phyloP scores from a whole-genome alignment of 2,888 invertebrate species.

The Drosophila recens region DNA sequence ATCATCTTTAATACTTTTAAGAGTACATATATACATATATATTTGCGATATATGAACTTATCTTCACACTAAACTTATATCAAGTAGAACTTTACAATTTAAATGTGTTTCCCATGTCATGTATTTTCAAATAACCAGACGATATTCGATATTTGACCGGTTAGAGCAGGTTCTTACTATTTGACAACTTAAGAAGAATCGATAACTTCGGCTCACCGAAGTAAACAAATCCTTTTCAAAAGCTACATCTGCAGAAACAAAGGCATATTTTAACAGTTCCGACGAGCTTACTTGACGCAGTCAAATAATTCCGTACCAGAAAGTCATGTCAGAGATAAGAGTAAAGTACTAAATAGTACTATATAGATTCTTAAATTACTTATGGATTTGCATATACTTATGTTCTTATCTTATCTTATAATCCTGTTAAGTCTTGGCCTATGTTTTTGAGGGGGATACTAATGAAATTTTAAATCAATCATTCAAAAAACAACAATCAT shows the following conservation, averaged over 20 bases:
- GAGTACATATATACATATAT: conserved; percentile 1
- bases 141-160: conserved; percentile 14
- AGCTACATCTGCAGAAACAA: conserved; percentile 14
- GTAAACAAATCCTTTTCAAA: conserved; percentile 42
- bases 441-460: conserved; percentile 32
- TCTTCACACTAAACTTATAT: background rate
- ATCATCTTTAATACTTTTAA: conserved; percentile 41
- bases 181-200: conserved; percentile 19
- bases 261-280: conserved; percentile 13
- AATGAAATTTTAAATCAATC: conserved; percentile 59
- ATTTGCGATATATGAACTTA: conserved; percentile 7
- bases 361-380: conserved; percentile 1
- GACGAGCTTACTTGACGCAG: conserved; percentile 33
- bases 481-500: conserved; percentile 71
- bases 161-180: conserved; percentile 18
- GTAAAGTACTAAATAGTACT: background rate
- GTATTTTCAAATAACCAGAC: conserved; percentile 12
- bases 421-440: conserved; percentile 8
- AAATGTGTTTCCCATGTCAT: conserved; percentile 21
- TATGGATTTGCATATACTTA: background rate
- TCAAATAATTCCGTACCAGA: conserved; percentile 12
- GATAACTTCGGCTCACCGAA: conserved; percentile 53
- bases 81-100: conserved; percentile 2
- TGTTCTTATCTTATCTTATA: conserved; percentile 19
- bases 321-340: conserved; percentile 4